Conservation (phyloP, 2,113 vertebrate species). For the Baryphthengus martii region DNA sequence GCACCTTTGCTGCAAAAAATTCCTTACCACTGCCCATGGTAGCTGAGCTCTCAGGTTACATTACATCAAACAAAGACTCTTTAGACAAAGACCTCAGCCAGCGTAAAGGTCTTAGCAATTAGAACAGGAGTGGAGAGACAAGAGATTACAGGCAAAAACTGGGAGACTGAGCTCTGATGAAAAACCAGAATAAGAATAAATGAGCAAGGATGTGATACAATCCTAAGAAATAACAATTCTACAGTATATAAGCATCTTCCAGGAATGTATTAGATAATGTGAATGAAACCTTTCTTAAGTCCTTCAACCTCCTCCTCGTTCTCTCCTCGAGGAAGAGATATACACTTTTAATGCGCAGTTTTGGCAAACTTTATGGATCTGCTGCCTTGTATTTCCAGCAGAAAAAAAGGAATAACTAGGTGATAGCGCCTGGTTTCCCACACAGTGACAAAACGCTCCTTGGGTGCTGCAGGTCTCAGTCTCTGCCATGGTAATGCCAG, state of each 20-base stretch:
- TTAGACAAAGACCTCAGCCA: background rate
- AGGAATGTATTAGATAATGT: background rate
- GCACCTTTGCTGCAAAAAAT: background rate
- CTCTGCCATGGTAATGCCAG: background rate
- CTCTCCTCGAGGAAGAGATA: background rate
- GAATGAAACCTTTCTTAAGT: background rate
- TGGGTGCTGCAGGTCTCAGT: background rate
- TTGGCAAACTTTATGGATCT: background rate
- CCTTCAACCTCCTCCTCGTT: background rate
- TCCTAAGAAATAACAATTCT: background rate
- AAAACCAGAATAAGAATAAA: background rate
- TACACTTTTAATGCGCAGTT: background rate
- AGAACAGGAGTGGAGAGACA: background rate
- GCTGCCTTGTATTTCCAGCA: background rate
- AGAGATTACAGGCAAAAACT: background rate
- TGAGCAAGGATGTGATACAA: background rate
- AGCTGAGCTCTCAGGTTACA: conserved; percentile 30
- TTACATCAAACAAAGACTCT: conserved; percentile 1
- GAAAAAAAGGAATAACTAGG: background rate
- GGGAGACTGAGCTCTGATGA: background rate
- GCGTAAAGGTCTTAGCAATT: background rate
- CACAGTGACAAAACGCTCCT: background rate
- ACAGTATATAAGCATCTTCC: background rate
- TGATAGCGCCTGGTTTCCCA: background rate
- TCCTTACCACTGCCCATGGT: background rate